phyloP scores from a whole-genome alignment of 2,797 vertebrate genomes.

The Meda fulgida region DNA sequence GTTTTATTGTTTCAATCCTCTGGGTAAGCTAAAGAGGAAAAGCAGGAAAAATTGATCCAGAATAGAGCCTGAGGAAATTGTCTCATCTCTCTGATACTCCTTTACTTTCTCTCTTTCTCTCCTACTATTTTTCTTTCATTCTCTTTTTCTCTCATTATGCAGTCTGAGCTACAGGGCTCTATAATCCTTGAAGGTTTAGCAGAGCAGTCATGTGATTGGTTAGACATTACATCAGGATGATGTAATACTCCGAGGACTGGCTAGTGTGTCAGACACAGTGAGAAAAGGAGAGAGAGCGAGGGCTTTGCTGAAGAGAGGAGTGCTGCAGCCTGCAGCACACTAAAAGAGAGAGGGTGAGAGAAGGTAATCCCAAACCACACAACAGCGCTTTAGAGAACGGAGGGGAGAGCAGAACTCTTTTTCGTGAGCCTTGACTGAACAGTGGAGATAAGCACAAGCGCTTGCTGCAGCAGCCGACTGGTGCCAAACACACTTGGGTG shows the following conservation, averaged over 20 bases:
- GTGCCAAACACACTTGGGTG: conserved; percentile 41
- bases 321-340: conserved; percentile 32
- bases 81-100: conserved; percentile 30
- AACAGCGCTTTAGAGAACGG: conserved; percentile 79
- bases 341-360: conserved; percentile 39
- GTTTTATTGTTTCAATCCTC: conserved; percentile 52
- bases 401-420: conserved; percentile 81
- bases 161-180: conserved; percentile 84
- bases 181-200: conserved; percentile 88
- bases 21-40: conserved; percentile 61
- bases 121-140: conserved; percentile 57
- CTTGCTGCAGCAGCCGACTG: conserved; percentile 66
- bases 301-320: conserved; percentile 35
- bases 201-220: conserved; percentile 80
- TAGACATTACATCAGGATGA: conserved; percentile 95
- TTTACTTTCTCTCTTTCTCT: conserved; percentile 46
- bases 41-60: conserved; percentile 72
- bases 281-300: conserved; percentile 48
- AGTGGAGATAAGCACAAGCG: conserved; percentile 78
- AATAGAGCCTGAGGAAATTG: conserved; percentile 75
- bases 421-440: conserved; percentile 80
- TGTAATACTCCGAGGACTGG: conserved; percentile 88
- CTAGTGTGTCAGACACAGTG: conserved; percentile 78
- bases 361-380: conserved; percentile 81
- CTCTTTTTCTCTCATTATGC: conserved; percentile 79